A percentile compares a stretch with the other conserved stretches of the same genome.
phyloP scores from a whole-genome alignment of 2,888 invertebrate species.

The Euclidia mi region DNA sequence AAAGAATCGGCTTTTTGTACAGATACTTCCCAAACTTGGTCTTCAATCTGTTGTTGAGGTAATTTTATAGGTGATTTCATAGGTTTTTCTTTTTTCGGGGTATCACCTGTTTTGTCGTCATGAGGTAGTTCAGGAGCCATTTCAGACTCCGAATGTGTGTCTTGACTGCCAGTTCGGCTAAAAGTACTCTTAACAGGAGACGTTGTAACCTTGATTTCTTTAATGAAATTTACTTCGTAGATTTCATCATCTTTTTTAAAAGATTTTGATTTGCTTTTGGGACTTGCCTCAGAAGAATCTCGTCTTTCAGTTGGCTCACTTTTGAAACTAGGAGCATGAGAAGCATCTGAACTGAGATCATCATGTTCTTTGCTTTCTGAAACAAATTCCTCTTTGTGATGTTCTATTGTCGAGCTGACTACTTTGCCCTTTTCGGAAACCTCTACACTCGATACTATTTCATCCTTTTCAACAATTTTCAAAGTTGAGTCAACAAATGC shows the following conservation, averaged over 20 bases:
- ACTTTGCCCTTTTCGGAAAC: conserved; percentile 85
- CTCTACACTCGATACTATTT: conserved; percentile 81
- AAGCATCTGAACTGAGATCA: conserved; percentile 85
- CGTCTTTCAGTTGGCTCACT: conserved; percentile 80
- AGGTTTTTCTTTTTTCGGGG: conserved; percentile 78
- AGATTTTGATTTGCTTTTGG: conserved; percentile 84
- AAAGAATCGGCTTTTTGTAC: conserved; percentile 80
- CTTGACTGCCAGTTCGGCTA: conserved; percentile 89
- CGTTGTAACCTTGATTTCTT: conserved; percentile 88
- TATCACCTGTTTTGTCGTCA: conserved; percentile 79
- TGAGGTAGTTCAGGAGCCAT: conserved; percentile 86
- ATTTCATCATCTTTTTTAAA: conserved; percentile 87
- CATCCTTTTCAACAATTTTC: conserved; percentile 85
- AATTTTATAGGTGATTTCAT: conserved; percentile 82
- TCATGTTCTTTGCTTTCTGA: conserved; percentile 88
- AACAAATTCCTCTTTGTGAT: conserved; percentile 85
- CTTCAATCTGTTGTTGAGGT: conserved; percentile 82
- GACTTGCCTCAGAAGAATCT: conserved; percentile 81
- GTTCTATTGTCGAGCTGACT: conserved; percentile 82
- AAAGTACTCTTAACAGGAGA: conserved; percentile 86
- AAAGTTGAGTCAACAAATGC: conserved; percentile 83
- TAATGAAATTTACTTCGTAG: conserved; percentile 88
- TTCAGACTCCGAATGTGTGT: conserved; percentile 90
- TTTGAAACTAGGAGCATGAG: conserved; percentile 84
- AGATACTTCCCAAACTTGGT: conserved; percentile 85